Evolutionary conservation across 30 jellyfish, hydroid and myxozoan species (phyloP).

Genomic region (Pelagia noctiluca): DNA sequence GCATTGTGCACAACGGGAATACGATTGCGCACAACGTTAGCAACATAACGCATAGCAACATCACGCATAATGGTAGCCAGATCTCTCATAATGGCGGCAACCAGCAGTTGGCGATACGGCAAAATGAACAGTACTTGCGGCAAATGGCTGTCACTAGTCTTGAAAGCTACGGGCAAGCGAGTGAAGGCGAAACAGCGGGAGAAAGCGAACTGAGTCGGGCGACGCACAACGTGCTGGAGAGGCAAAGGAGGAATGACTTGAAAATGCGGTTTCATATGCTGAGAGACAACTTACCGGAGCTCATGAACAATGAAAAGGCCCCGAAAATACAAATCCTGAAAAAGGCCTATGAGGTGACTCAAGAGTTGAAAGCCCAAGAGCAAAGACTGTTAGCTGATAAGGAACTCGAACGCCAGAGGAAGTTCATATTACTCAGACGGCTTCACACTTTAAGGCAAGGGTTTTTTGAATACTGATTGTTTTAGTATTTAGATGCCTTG

Average conservation of each 20-base stretch:
- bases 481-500: neutral
- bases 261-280: slow-evolving; percentile 87
- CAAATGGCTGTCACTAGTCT: slow-evolving; percentile 41
- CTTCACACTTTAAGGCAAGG: slow-evolving; percentile 79
- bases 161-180: slow-evolving; percentile 41
- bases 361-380: slow-evolving; percentile 87
- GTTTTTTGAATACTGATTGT: slow-evolving; percentile 45
- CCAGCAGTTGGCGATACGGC: slow-evolving; percentile 52
- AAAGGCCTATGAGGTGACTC: slow-evolving; percentile 80
- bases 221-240: slow-evolving; percentile 92
- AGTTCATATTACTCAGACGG: slow-evolving; percentile 73
- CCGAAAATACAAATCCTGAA: slow-evolving; percentile 93
- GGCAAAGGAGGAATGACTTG: slow-evolving; percentile 96
- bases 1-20: too few species aligned
- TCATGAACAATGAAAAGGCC: slow-evolving; percentile 87
- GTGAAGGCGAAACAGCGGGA: slow-evolving; percentile 54
- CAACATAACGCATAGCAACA: neutral
- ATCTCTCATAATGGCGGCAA: slow-evolving; percentile 15
- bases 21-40: neutral
- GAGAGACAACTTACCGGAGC: slow-evolving; percentile 92
- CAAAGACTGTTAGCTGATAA: slow-evolving; percentile 85
- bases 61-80: slow-evolving; percentile 20
- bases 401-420: slow-evolving; percentile 91
- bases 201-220: slow-evolving; percentile 83
- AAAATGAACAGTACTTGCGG: slow-evolving; percentile 63